A percentile compares a stretch with the other conserved stretches of the same genome.
phyloP scores from a whole-genome alignment of 2,888 invertebrate genomes.

The Strigamia maritima region DNA sequence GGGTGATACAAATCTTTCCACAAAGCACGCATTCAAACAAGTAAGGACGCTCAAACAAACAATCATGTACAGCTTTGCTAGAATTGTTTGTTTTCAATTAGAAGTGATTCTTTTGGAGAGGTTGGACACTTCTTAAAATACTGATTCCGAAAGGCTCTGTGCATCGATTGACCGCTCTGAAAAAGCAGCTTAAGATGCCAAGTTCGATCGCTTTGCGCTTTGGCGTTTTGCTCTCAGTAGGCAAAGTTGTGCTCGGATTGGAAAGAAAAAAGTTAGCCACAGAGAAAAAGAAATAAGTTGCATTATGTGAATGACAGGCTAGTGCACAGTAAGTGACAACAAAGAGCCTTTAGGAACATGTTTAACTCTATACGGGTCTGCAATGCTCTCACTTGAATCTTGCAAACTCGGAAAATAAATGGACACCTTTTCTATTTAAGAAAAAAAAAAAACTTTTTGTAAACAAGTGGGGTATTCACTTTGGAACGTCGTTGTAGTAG shows the following conservation, averaged over 20 bases:
- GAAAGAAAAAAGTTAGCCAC: slow-evolving; percentile 13
- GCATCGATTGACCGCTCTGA: slow-evolving; percentile 19
- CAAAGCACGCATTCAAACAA: not conserved
- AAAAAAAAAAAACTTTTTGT: not conserved
- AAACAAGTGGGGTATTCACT: not conserved
- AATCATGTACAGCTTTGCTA: not conserved
- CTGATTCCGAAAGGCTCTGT: not conserved
- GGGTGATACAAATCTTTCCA: not conserved
- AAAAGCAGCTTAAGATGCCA: slow-evolving; percentile 32
- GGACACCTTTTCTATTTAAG: not conserved
- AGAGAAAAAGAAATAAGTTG: not conserved
- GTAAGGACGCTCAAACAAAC: not conserved
- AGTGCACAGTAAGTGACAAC: not conserved
- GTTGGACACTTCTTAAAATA: slow-evolving; percentile 4
- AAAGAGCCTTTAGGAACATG: not conserved
- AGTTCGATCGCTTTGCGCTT: slow-evolving; percentile 1
- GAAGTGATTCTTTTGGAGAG: not conserved
- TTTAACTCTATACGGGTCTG: not conserved
- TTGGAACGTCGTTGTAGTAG: not conserved
- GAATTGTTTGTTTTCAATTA: not conserved
- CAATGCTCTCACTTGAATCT: not conserved
- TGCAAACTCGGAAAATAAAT: not conserved
- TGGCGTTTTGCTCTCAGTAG: not conserved
- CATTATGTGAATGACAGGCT: slow-evolving; percentile 29
- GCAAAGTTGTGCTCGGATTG: not conserved